phyloP scores from a whole-genome alignment of 1,140 invertebrate species.

The Parapsyche elsis region DNA sequence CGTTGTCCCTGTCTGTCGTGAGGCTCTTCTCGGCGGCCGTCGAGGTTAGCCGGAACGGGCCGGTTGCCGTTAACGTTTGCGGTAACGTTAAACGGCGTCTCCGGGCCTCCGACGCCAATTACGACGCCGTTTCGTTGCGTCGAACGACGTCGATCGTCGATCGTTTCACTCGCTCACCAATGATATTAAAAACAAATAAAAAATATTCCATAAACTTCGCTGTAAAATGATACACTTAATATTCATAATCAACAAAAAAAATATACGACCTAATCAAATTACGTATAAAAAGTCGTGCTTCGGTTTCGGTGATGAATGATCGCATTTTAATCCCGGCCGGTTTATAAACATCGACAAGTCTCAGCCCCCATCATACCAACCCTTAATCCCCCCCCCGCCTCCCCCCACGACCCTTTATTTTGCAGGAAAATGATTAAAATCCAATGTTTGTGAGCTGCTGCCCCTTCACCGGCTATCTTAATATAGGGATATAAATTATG shows the following conservation, averaged over 20 bases:
- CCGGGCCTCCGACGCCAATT: slow-evolving; percentile 51
- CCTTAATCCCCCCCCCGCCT: not conserved
- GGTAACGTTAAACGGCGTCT: slow-evolving; percentile 54
- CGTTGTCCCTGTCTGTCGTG: not conserved
- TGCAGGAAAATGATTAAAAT: slow-evolving; percentile 55
- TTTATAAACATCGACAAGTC: slow-evolving; percentile 36
- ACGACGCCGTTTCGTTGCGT: slow-evolving; percentile 20
- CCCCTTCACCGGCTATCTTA: slow-evolving; percentile 51
- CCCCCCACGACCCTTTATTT: not conserved
- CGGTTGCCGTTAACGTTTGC: slow-evolving; percentile 53
- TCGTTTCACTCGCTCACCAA: no score
- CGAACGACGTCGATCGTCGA: not conserved
- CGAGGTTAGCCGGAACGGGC: slow-evolving; percentile 50
- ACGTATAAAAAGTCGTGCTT: not conserved
- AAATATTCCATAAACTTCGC: no score
- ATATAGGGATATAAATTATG: slow-evolving; percentile 55
- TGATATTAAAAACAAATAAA: no score
- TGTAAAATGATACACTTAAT: no score
- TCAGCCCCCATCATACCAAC: slow-evolving; percentile 27
- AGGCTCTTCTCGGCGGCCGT: slow-evolving; percentile 44
- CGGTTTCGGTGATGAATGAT: slow-evolving; percentile 42
- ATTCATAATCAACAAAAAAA: no score
- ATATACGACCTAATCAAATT: not conserved
- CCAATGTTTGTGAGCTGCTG: slow-evolving; percentile 53
- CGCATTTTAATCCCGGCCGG: slow-evolving; percentile 30